Base-by-base conservation (phyloP, 2,797 vertebrate genomes). In the Aselliscus stoliczkanus region DNA sequence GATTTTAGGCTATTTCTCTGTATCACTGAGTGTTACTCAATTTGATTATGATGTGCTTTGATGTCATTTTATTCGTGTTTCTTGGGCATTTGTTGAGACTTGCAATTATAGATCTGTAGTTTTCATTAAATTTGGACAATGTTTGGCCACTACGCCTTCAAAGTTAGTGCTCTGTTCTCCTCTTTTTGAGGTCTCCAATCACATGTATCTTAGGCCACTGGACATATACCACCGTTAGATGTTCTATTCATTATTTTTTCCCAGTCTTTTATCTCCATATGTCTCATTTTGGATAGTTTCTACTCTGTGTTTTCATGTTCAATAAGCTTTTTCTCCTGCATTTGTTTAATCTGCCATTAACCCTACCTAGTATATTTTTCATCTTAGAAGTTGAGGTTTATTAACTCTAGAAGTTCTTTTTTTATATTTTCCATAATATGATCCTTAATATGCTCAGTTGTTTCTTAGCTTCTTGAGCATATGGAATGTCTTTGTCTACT, bases 91-190 rank as follows among this genome's bases (percentile, higher is more conserved):
- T 58, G 5, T 62, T 67, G 17, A 82, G 18, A 0, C 31, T 62
- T 89, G 27, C 15, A 69, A 62, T 79, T 86, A 52, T 50, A 0
- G 17, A 44, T 84, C 39, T 92, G 52, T 31, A 62, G 70, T 64
- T 86, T 65, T 86, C n/a, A 96, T 84, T 34, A 92, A 50, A 94
- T 37, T 69, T 93, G 44, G 29, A 93, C 27, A 62, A 67, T 42
- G 13, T 23, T 39, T 62, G 29, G 25, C 50, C 58, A 77, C 73
- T 80, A 62, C 17, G 17, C 17, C 52, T 80, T 88, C 73, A 65
- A 52, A 5, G 80, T 64, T 69, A n/a, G 7, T 62, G 27, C 7
- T 25, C 47, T 87, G 18, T 39, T 42, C 60, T 52, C 34, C 56
- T 39, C 39, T 72, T 42, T 81, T 54, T 73, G n/a, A 47, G 2